These are phyloP conservation scores for Taenioides sp. DNA, from an alignment of 2,797 vertebrate genomes.

Conservation along the genomic window DNA sequence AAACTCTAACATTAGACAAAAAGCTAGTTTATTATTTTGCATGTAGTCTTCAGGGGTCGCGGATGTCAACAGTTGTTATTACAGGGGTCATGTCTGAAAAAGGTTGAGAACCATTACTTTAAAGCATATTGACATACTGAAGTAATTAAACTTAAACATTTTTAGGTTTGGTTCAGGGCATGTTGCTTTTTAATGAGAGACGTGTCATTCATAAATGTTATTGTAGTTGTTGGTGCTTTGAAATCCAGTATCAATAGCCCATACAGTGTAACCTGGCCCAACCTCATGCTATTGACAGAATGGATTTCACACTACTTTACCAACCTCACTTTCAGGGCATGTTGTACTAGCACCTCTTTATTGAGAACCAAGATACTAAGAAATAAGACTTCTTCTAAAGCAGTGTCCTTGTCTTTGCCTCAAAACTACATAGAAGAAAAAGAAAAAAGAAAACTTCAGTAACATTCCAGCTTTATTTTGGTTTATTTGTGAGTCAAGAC, in stretches of 20 bases:
- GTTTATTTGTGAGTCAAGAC: not conserved
- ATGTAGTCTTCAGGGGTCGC: too few relatives aligned
- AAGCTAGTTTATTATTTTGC: too few relatives aligned
- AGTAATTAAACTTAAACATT: not conserved
- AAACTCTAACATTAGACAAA: too few relatives aligned
- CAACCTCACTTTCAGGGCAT: not conserved
- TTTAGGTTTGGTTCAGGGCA: not conserved
- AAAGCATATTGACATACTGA: too few relatives aligned
- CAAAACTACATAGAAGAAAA: not conserved
- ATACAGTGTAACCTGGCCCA: too few relatives aligned
- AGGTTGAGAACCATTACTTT: too few relatives aligned
- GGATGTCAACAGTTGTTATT: too few relatives aligned
- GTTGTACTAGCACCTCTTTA: not conserved
- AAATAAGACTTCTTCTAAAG: not conserved
- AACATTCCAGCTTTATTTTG: not conserved
- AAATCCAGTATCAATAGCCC: not conserved
- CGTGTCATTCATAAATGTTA: too few relatives aligned
- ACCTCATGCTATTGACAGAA: too few relatives aligned
- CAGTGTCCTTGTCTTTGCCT: not conserved
- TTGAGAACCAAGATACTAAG: constrained; percentile 4
- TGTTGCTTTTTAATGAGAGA: not conserved
- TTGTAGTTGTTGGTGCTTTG: not conserved
- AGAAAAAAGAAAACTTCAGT: not conserved
- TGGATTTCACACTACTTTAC: not conserved
- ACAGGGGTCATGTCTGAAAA: too few relatives aligned